phyloP scores from a whole-genome alignment of 1,140 invertebrate genomes.

The Medauroidea extradentata region DNA sequence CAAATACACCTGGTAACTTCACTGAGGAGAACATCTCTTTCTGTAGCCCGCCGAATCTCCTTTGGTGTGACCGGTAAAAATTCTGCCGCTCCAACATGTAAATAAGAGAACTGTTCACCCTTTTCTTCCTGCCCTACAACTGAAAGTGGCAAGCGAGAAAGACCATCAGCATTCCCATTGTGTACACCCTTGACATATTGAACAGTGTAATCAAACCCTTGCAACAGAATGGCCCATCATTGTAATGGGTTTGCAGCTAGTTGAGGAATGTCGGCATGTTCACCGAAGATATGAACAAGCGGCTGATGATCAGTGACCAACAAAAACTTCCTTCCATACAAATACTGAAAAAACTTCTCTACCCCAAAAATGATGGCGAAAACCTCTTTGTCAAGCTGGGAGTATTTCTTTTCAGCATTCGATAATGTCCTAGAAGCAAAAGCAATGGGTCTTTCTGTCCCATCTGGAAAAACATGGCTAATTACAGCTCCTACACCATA shows the following conservation, averaged over 20 bases:
- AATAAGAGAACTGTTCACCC: too few species aligned
- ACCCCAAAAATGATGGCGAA: slow-evolving; percentile 35
- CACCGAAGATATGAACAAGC: slow-evolving; percentile 29
- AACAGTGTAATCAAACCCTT: slow-evolving; percentile 37
- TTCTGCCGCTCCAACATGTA: too few species aligned
- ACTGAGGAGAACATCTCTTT: too few species aligned
- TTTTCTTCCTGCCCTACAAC: too few species aligned
- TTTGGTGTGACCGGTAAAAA: too few species aligned
- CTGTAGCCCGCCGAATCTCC: too few species aligned
- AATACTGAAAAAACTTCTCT: slow-evolving; percentile 32
- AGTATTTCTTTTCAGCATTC: slow-evolving; percentile 44
- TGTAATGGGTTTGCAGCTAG: slow-evolving; percentile 36
- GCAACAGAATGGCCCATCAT: slow-evolving; percentile 35
- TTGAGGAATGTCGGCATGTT: slow-evolving; percentile 31
- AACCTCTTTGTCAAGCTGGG: slow-evolving; percentile 51
- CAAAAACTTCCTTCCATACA: slow-evolving; percentile 36
- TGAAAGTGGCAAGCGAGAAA: slow-evolving; percentile 26
- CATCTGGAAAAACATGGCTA: slow-evolving; percentile 37
- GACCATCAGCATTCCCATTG: slow-evolving; percentile 30
- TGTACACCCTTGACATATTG: slow-evolving; percentile 29
- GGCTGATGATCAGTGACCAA: slow-evolving; percentile 38
- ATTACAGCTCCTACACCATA: slow-evolving; percentile 46
- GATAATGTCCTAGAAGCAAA: slow-evolving; percentile 46
- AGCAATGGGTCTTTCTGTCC: too few species aligned
- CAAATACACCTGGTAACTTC: too few species aligned